Conservation (phyloP, 2,888 invertebrate species). For the Lobophora halterata region DNA sequence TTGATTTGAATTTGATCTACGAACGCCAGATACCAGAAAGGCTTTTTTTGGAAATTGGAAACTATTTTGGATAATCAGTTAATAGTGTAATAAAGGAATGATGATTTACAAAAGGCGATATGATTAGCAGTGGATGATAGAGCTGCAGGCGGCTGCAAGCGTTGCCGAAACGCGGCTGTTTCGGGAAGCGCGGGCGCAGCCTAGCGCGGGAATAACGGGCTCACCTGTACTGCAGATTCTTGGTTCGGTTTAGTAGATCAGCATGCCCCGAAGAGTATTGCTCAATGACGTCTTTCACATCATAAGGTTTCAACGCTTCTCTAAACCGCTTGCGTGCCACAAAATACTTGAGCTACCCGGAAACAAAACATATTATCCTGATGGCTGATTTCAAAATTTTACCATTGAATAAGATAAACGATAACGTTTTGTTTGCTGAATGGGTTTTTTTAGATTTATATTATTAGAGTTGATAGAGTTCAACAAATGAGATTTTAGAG, state of each 20-base stretch:
- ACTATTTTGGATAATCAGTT: constrained; percentile 1
- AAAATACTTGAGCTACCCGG: constrained; percentile 90
- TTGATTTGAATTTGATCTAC: too few relatives aligned
- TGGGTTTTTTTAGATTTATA: too few relatives aligned
- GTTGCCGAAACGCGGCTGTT: constrained; percentile 28
- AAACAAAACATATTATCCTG: constrained; percentile 69
- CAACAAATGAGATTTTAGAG: too few relatives aligned
- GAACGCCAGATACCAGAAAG: too few relatives aligned
- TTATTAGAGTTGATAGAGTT: too few relatives aligned
- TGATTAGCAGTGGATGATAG: constrained; percentile 47
- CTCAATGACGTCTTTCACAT: constrained; percentile 96
- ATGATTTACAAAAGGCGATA: constrained; percentile 34
- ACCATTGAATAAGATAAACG: constrained; percentile 6
- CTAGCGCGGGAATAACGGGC: constrained; percentile 18
- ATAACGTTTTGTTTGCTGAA: too few relatives aligned
- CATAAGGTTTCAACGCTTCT: constrained; percentile 95
- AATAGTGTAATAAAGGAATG: constrained; percentile 20
- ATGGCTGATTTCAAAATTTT: constrained; percentile 38
- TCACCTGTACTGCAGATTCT: constrained; percentile 92
- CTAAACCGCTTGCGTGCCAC: constrained; percentile 95
- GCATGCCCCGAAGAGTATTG: constrained; percentile 94
- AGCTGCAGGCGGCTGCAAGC: constrained; percentile 35
- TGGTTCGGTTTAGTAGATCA: constrained; percentile 92
- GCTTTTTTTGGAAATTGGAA: too few relatives aligned
- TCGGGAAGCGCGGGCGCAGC: constrained; percentile 13